Conservation (phyloP, 2,113 vertebrate genomes). For the Actenoides lindsayi region DNA sequence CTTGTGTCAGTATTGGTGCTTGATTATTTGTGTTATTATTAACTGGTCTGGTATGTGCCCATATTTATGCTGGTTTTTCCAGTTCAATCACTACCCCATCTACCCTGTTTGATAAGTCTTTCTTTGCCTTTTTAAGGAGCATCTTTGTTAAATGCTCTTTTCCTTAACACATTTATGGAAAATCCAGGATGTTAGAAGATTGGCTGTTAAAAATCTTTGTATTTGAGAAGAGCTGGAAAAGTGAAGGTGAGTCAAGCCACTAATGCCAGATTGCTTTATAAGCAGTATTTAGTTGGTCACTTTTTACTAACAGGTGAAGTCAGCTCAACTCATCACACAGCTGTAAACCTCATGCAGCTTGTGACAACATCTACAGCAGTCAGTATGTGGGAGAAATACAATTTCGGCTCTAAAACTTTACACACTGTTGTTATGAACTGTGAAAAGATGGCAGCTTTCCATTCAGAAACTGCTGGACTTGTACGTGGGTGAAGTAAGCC, state of each 20-base stretch:
- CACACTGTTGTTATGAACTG: conserved; percentile 25
- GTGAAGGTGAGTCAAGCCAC: neutral
- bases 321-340: neutral
- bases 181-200: neutral
- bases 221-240: neutral
- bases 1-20: neutral
- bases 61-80: neutral
- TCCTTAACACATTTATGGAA: neutral
- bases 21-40: neutral
- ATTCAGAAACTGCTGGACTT: neutral
- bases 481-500: neutral
- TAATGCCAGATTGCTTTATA: neutral
- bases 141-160: neutral
- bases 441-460: conserved; percentile 28
- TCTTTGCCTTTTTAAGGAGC: neutral
- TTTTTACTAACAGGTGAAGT: neutral
- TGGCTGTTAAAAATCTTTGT: neutral
- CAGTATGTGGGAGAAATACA: neutral
- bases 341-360: neutral
- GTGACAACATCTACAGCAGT: neutral
- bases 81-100: neutral
- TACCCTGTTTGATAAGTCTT: neutral
- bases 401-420: conserved; percentile 3
- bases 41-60: neutral
- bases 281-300: neutral